Percentiles rank a stretch among this genome's conserved stretches.
Conservation (phyloP, 1,140 invertebrate species). For the Phymastichus coffea region DNA sequence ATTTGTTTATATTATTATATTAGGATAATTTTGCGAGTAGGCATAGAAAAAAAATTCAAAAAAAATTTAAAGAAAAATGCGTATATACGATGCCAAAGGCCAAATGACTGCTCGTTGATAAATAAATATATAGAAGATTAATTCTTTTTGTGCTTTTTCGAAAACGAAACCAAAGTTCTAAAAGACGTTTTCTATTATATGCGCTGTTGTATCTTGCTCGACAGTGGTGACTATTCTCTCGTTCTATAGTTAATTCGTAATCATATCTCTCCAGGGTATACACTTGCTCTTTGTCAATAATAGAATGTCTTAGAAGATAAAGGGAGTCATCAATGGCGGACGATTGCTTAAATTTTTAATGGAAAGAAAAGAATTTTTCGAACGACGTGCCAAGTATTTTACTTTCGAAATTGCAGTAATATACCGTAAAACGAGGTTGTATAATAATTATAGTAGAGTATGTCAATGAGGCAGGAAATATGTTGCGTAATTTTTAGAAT, state of each 20-base stretch:
- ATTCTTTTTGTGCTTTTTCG: conserved; percentile 29
- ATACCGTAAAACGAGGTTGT: conserved; percentile 16
- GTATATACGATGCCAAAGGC: conserved; percentile 40
- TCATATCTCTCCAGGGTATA: conserved; percentile 52
- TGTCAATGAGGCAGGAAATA: neutral
- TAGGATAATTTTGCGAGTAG: conserved; percentile 29
- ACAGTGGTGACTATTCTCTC: conserved; percentile 17
- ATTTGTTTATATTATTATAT: conserved; percentile 21
- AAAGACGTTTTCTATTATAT: conserved; percentile 27
- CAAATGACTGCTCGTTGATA: conserved; percentile 39
- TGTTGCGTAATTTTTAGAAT: conserved; percentile 15
- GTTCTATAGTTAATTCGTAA: conserved; percentile 35
- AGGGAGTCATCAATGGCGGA: conserved; percentile 19
- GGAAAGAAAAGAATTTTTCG: conserved; percentile 4
- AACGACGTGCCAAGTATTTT: conserved; percentile 46
- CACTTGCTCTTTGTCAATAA: conserved; percentile 23
- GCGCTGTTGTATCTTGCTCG: conserved; percentile 17
- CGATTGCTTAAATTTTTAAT: conserved; percentile 19
- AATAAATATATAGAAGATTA: conserved; percentile 30
- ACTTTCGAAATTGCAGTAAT: conserved; percentile 43
- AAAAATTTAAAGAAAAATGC: conserved; percentile 29
- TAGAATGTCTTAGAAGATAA: conserved; percentile 17
- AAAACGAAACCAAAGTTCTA: conserved; percentile 41
- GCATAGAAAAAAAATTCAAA: conserved; percentile 23
- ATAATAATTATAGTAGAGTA: conserved; percentile 18